Percentiles rank a stretch among this genome's conserved stretches.
phyloP scores from a whole-genome alignment of 1,140 invertebrate genomes.

The Drosophila gunungcola region DNA sequence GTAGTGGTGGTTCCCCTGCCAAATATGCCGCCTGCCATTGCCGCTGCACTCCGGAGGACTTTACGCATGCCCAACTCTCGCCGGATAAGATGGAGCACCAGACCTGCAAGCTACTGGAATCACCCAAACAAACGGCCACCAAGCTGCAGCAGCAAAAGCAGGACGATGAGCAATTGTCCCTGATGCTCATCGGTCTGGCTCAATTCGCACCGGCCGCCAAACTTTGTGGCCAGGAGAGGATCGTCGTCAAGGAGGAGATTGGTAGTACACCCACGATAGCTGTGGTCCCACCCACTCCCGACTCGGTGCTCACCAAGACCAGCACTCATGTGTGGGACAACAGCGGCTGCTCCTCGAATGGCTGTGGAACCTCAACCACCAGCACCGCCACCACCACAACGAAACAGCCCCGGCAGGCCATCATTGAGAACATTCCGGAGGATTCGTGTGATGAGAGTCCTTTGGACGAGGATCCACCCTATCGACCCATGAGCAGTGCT shows the following conservation, averaged over 20 bases:
- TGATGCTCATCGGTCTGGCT: constrained; percentile 88
- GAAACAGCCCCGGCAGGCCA: constrained; percentile 68
- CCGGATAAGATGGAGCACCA: constrained; percentile 79
- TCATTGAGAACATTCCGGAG: constrained; percentile 84
- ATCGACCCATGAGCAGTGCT: constrained; percentile 86
- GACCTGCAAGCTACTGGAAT: constrained; percentile 80
- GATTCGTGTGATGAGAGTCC: constrained; percentile 87
- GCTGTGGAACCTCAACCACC: constrained; percentile 21
- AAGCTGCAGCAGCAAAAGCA: constrained; percentile 49
- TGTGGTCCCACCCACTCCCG: constrained; percentile 91
- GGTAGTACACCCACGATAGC: constrained; percentile 88
- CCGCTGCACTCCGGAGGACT: constrained; percentile 78
- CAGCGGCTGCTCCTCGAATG: constrained; percentile 36
- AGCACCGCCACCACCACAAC: constrained; percentile 58
- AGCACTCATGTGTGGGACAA: constrained; percentile 83
- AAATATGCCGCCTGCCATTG: constrained; percentile 77
- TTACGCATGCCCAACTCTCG: constrained; percentile 62
- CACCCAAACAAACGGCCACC: constrained; percentile 59
- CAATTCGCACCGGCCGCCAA: constrained; percentile 88
- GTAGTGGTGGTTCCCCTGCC: constrained; percentile 39
- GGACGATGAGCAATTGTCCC: constrained; percentile 87
- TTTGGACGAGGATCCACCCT: constrained; percentile 86
- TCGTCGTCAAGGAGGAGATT: not conserved
- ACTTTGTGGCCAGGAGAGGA: constrained; percentile 85
- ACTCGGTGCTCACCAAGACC: constrained; percentile 85